Conservation (phyloP, 2,888 invertebrate genomes). For the Calliphora vomitoria region DNA sequence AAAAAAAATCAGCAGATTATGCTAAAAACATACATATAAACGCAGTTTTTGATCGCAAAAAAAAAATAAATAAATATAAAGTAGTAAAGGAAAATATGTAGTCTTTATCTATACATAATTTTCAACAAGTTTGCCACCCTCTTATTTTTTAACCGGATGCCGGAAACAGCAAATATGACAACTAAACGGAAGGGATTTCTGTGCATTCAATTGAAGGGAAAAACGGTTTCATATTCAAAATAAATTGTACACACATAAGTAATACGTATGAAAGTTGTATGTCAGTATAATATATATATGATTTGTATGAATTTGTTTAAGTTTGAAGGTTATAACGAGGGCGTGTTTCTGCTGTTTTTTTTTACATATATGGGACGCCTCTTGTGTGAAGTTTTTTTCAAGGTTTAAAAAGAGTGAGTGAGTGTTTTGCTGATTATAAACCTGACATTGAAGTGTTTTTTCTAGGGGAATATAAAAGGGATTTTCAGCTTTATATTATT, state of each 20-base stretch:
- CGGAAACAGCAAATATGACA: slow-evolving; percentile 83
- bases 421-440: slow-evolving; percentile 18
- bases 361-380: background rate
- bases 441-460: slow-evolving; percentile 39
- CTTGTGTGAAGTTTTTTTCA: background rate
- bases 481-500: background rate
- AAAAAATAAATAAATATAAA: background rate
- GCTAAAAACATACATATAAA: slow-evolving; percentile 30
- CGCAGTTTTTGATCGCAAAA: slow-evolving; percentile 10
- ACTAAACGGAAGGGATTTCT: slow-evolving; percentile 82
- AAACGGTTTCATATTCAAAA: slow-evolving; percentile 63
- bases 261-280: background rate
- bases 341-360: background rate
- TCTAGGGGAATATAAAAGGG: background rate
- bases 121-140: slow-evolving; percentile 46
- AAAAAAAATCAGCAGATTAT: slow-evolving; percentile 40
- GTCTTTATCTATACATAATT: background rate
- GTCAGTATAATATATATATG: background rate
- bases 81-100: background rate
- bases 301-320: slow-evolving; percentile 33
- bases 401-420: background rate
- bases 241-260: slow-evolving; percentile 16
- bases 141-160: slow-evolving; percentile 77
- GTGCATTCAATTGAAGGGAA: slow-evolving; percentile 72
- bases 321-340: slow-evolving; percentile 8